Percentiles rank a stretch among this genome's conserved stretches.
Evolutionary conservation across 2,797 vertebrate species (phyloP).

Genomic region (Microctenopoma lineatum): DNA sequence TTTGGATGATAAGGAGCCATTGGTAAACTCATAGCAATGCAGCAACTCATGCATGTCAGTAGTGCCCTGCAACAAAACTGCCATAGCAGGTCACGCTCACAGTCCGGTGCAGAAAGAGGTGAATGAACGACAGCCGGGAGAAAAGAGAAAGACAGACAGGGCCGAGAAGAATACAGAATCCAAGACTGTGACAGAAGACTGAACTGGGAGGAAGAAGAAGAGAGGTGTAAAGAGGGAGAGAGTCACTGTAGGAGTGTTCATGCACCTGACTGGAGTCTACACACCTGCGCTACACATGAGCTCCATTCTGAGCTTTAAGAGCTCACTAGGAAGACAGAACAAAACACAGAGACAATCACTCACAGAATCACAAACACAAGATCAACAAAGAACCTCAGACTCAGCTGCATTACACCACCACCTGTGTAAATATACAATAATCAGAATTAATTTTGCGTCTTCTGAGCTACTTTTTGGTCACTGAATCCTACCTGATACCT

Average conservation of each 20-base stretch:
- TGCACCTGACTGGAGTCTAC: constrained; percentile 86
- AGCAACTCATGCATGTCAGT: constrained; percentile 82
- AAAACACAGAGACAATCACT: constrained; percentile 86
- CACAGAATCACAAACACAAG: constrained; percentile 82
- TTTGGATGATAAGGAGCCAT: constrained; percentile 57
- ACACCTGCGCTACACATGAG: constrained; percentile 86
- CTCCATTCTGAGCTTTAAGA: constrained; percentile 86
- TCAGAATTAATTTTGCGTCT: constrained; percentile 16
- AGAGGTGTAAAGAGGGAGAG: constrained; percentile 33
- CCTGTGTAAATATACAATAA: constrained; percentile 32
- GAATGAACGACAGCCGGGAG: constrained; percentile 24
- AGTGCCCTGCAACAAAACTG: constrained; percentile 72
- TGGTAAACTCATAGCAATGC: constrained; percentile 68
- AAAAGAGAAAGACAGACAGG: background rate
- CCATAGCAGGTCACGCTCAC: constrained; percentile 76
- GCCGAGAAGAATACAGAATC: constrained; percentile 17
- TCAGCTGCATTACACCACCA: constrained; percentile 62
- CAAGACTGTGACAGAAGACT: constrained; percentile 29
- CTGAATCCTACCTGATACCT: constrained; percentile 46
- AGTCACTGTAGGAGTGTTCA: constrained; percentile 64
- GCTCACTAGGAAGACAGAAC: constrained; percentile 87
- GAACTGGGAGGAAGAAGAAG: constrained; percentile 21
- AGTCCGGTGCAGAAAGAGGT: constrained; percentile 73
- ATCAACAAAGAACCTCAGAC: constrained; percentile 82
- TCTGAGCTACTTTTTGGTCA: constrained; percentile 13